Evolutionary conservation across 2,113 vertebrate species (phyloP).

Genomic region (Otis tarda): DNA sequence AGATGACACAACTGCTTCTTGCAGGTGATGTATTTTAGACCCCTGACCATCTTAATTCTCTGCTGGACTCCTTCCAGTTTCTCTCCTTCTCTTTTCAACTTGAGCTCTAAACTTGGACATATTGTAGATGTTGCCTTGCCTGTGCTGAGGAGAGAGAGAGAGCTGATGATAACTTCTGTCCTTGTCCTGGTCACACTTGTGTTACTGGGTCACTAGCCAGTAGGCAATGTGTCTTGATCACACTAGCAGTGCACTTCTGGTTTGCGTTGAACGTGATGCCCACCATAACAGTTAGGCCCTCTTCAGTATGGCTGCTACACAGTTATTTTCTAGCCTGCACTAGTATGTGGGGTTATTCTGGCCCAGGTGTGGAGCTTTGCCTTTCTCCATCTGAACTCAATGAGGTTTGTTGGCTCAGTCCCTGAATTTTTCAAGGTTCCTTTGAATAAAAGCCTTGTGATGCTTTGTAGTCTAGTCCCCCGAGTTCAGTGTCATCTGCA

Average conservation of each 20-base stretch:
- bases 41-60: not conserved
- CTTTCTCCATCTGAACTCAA: not conserved
- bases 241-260: not conserved
- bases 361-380: not conserved
- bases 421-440: not conserved
- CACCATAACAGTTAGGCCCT: not conserved
- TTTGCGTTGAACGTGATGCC: accelerated
- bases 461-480: not conserved
- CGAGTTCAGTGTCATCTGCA: not conserved
- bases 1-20: not conserved
- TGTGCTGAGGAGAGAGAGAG: not conserved
- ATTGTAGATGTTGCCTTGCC: not conserved
- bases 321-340: not conserved
- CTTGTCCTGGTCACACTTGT: not conserved
- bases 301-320: not conserved
- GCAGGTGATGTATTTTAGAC: not conserved
- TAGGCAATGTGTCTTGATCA: not conserved
- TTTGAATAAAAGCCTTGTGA: not conserved
- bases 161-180: not conserved
- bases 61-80: not conserved
- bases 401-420: not conserved
- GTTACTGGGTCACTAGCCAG: not conserved
- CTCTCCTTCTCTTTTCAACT: not conserved
- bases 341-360: not conserved
- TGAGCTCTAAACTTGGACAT: not conserved